phyloP scores from a whole-genome alignment of 2,113 vertebrate species.

The Dendrocopos noguchii region DNA sequence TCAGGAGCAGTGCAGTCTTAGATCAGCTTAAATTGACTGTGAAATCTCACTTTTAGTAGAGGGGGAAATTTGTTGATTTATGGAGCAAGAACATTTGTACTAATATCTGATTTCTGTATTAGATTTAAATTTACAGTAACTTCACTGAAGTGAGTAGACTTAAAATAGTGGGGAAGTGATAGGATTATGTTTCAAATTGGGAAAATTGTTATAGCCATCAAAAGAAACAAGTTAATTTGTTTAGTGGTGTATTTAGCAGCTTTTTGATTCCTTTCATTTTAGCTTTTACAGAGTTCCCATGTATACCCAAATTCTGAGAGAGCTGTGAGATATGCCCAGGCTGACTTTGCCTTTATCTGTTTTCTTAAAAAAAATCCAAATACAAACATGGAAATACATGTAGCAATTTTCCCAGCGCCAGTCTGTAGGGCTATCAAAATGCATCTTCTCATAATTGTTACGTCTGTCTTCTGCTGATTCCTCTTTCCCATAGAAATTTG shows the following conservation, averaged over 20 bases:
- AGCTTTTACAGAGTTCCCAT: neutral
- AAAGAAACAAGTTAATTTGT: neutral
- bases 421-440: neutral
- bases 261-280: neutral
- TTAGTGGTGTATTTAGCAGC: neutral
- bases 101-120: constrained; percentile 13
- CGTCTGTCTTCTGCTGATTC: neutral
- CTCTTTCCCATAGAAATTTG: neutral
- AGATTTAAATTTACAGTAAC: neutral
- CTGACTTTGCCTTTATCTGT: neutral
- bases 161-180: neutral
- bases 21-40: constrained; percentile 72
- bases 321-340: neutral
- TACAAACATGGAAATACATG: neutral
- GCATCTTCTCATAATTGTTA: neutral
- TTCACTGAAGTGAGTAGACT: neutral
- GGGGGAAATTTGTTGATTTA: constrained; percentile 39
- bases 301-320: neutral
- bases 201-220: neutral
- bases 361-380: neutral
- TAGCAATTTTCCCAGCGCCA: neutral
- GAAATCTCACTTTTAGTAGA: constrained; percentile 63
- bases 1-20: constrained; percentile 61
- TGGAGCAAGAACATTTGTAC: constrained; percentile 4
- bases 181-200: neutral